These are phyloP conservation scores for Schizaphis graminum DNA, from an alignment of 2,888 invertebrate genomes.

Conservation along the genomic window DNA sequence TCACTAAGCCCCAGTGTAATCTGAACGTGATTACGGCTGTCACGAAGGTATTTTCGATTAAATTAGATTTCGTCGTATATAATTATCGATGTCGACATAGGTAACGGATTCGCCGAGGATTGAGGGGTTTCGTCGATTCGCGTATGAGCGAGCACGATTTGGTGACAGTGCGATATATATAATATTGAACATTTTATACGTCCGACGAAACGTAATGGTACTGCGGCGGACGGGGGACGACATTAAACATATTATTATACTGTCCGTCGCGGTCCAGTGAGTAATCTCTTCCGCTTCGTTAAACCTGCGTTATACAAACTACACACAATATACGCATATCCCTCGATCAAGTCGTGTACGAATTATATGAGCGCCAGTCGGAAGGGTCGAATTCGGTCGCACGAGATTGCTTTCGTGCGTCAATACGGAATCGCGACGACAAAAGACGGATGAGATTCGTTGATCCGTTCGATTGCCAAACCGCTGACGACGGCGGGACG, in stretches of 20 bases:
- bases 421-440: neutral
- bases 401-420: neutral
- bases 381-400: neutral
- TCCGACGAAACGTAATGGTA: neutral
- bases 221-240: neutral
- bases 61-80: neutral
- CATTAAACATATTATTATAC: neutral
- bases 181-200: neutral
- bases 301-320: neutral
- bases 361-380: neutral
- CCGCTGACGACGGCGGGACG: neutral
- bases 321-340: neutral
- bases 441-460: neutral
- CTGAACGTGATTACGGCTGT: neutral
- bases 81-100: neutral
- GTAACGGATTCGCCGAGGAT: neutral
- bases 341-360: neutral
- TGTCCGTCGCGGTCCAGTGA: neutral
- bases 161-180: neutral
- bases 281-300: neutral
- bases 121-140: neutral
- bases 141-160: neutral
- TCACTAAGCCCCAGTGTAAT: neutral
- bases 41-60: neutral
- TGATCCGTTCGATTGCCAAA: neutral